These are phyloP conservation scores for Ivindomyrus marchei DNA, from an alignment of 2,113 vertebrate species.

Conservation along the genomic window DNA sequence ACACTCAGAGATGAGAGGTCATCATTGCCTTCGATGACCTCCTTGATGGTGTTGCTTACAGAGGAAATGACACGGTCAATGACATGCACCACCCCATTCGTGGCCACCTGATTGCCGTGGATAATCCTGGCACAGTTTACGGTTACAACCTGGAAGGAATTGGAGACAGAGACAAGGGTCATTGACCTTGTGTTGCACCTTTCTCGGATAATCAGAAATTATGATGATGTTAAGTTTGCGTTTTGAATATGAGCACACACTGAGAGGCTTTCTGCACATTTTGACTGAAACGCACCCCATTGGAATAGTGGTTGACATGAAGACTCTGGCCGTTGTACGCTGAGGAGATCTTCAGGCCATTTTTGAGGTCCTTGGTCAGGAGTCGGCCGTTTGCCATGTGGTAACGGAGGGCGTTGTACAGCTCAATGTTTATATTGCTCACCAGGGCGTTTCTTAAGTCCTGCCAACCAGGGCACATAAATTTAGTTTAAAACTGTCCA, in stretches of 20 bases:
- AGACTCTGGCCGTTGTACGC: constrained; percentile 77
- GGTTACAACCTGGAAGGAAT: constrained; percentile 76
- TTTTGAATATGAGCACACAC: neutral
- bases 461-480: constrained; percentile 47
- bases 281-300: constrained; percentile 70
- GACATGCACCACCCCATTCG: constrained; percentile 91
- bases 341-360: constrained; percentile 72
- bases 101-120: constrained; percentile 89
- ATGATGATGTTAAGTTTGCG: neutral
- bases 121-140: constrained; percentile 93
- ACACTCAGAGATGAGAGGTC: constrained; percentile 78
- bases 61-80: constrained; percentile 81
- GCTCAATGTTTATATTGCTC: constrained; percentile 80
- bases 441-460: constrained; percentile 61
- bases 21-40: constrained; percentile 68
- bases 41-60: constrained; percentile 71
- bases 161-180: neutral
- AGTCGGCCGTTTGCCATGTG: constrained; percentile 85
- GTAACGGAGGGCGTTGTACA: constrained; percentile 78
- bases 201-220: neutral
- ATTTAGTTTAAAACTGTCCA: neutral
- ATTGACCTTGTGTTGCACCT: neutral
- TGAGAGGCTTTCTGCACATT: neutral
- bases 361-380: constrained; percentile 88
- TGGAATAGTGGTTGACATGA: constrained; percentile 87